phyloP scores from a whole-genome alignment of 2,888 invertebrate genomes.

The Cryptus armator region DNA sequence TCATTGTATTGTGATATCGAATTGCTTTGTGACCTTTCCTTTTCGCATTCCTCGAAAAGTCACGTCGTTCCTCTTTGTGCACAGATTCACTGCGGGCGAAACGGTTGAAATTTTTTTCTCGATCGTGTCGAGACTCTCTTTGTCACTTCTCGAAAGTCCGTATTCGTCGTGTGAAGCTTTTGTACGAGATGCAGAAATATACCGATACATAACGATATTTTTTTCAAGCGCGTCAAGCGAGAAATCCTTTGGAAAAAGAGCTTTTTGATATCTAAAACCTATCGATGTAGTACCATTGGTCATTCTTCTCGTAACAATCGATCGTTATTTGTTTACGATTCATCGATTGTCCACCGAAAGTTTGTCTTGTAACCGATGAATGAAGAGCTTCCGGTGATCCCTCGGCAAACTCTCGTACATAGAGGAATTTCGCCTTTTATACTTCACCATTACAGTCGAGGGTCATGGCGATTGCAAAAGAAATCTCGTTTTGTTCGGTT shows the following conservation, averaged over 20 bases:
- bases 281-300: not conserved
- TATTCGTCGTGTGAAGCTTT: constrained; percentile 2
- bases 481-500: constrained; percentile 40
- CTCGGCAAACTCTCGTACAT: not conserved
- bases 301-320: not conserved
- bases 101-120: constrained; percentile 2
- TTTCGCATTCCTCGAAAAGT: not conserved
- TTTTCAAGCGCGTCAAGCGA: not conserved
- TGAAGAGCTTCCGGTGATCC: constrained; percentile 29
- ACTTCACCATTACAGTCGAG: too few species aligned
- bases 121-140: not conserved
- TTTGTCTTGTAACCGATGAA: constrained; percentile 13
- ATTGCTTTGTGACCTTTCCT: not conserved
- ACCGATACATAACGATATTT: not conserved
- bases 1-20: not conserved
- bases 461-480: constrained; percentile 5
- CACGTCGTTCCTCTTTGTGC: constrained; percentile 9
- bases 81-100: not conserved
- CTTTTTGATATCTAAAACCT: not conserved
- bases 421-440: not conserved
- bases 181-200: not conserved
- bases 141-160: not conserved
- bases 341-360: constrained; percentile 2
- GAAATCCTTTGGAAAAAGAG: not conserved
- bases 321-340: not conserved